phyloP scores from a whole-genome alignment of 2,797 vertebrate species.

The Caiman crocodilus region DNA sequence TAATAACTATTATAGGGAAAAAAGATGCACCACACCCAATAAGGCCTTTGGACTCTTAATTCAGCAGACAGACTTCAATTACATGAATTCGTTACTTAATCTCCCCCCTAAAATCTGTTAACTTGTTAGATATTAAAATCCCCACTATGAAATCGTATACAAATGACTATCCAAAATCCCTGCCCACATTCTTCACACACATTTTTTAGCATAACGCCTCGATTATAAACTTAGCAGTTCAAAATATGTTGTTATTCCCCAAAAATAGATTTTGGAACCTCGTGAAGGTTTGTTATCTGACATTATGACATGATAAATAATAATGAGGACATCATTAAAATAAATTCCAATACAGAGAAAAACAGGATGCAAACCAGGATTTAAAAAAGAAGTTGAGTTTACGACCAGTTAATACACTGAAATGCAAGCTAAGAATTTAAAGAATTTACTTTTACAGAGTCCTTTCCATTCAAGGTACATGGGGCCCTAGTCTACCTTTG shows the following conservation, averaged over 20 bases:
- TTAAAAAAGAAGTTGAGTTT: slow-evolving; percentile 22
- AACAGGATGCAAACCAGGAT: slow-evolving; percentile 1
- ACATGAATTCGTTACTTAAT: background rate
- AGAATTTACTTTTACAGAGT: background rate
- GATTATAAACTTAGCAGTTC: slow-evolving; percentile 34
- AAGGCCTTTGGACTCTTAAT: background rate
- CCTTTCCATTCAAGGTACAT: background rate
- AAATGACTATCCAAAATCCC: slow-evolving; percentile 1
- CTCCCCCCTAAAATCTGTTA: background rate
- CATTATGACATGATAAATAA: background rate
- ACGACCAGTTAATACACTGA: background rate
- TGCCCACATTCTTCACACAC: slow-evolving; percentile 36
- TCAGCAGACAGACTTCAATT: background rate
- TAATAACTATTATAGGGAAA: slow-evolving; percentile 1
- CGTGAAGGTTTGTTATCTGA: background rate
- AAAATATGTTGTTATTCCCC: background rate
- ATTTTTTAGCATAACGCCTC: slow-evolving; percentile 39
- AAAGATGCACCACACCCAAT: background rate
- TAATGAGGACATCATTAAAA: background rate
- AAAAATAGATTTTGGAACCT: slow-evolving; percentile 5
- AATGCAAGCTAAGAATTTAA: background rate
- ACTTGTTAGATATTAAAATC: slow-evolving; percentile 11
- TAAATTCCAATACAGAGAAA: background rate
- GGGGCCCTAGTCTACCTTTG: background rate
- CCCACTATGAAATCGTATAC: background rate